Percentiles rank a stretch among this genome's conserved stretches.
phyloP scores from a whole-genome alignment of 2,113 vertebrate species.

The Pica pica region DNA sequence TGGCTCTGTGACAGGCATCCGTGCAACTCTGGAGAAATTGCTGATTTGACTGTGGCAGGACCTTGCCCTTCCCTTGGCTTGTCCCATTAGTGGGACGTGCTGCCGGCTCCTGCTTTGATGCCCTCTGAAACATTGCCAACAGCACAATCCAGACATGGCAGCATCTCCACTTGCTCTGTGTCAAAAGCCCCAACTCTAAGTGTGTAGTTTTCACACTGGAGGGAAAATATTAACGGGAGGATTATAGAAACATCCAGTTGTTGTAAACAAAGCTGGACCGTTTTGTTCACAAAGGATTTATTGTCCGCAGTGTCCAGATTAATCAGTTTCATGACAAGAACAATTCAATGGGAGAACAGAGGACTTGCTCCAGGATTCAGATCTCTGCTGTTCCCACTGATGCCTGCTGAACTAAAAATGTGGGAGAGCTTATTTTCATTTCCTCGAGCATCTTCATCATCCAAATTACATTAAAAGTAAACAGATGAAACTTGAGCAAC shows the following conservation, averaged over 20 bases:
- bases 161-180: not conserved
- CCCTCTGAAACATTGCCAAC: not conserved
- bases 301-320: constrained; percentile 58
- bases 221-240: constrained; percentile 31
- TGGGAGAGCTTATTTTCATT: not conserved
- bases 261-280: constrained; percentile 48
- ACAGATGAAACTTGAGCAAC: not conserved
- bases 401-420: not conserved
- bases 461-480: not conserved
- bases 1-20: not conserved
- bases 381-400: not conserved
- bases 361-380: not conserved
- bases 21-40: not conserved
- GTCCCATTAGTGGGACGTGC: not conserved
- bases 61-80: not conserved
- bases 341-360: constrained; percentile 11
- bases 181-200: not conserved
- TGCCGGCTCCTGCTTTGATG: not conserved
- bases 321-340: constrained; percentile 56
- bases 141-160: not conserved
- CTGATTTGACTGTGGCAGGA: not conserved
- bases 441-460: not conserved
- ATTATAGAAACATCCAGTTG: constrained; percentile 55
- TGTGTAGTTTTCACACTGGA: not conserved
- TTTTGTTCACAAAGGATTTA: constrained; percentile 57